These are phyloP conservation scores for Mimumesa dahlbomi DNA, from an alignment of 2,888 invertebrate species.

Conservation along the genomic window DNA sequence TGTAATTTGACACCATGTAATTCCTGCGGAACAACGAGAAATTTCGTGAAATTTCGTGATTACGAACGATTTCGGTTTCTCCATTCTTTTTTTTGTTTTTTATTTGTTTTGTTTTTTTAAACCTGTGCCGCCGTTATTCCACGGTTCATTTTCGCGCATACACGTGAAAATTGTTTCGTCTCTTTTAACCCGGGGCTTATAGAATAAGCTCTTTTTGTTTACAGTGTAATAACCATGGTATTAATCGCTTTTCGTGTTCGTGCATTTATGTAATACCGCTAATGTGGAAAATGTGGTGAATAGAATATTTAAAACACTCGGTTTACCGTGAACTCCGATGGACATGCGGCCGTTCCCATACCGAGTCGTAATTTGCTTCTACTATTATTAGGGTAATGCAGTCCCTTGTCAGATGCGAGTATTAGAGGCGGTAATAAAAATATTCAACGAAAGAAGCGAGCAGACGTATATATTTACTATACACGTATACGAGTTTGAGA, in stretches of 20 bases:
- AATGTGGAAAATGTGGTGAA: not conserved
- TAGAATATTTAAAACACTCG: not conserved
- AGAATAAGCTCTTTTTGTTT: not conserved
- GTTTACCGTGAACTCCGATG: not conserved
- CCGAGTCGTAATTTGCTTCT: conserved; percentile 22
- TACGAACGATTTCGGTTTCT: not conserved
- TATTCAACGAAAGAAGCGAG: not conserved
- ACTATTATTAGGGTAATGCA: conserved; percentile 16
- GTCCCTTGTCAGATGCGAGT: not conserved
- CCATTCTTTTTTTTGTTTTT: too few species aligned
- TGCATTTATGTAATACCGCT: conserved; percentile 2
- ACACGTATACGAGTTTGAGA: not conserved
- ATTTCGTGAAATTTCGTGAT: not conserved
- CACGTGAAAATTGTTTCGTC: too few species aligned
- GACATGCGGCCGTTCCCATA: conserved; percentile 4
- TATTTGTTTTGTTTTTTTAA: too few species aligned
- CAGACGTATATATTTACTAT: not conserved
- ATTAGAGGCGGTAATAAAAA: not conserved
- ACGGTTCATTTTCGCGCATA: too few species aligned
- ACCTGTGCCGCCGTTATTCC: too few species aligned
- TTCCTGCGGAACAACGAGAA: conserved; percentile 3
- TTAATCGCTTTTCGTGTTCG: conserved; percentile 1
- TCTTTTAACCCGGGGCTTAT: too few species aligned
- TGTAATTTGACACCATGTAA: conserved; percentile 8
- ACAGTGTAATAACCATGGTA: not conserved